phyloP scores from a whole-genome alignment of 2,113 vertebrate species.

The Sebastes fasciatus region DNA sequence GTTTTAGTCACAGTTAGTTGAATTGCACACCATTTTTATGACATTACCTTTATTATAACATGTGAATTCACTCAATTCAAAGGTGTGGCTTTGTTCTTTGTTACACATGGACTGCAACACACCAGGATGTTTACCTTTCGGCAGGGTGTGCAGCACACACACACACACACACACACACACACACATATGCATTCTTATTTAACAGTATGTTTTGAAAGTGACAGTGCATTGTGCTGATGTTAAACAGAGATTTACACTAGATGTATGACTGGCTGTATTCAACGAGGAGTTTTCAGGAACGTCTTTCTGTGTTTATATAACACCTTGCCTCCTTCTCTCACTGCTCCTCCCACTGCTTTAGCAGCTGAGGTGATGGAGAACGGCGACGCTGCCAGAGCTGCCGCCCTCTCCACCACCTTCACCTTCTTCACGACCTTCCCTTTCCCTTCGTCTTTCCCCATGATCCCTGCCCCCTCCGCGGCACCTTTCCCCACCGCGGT shows the following conservation, averaged over 20 bases:
- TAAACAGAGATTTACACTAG: background rate
- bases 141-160: background rate
- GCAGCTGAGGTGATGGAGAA: slow-evolving; percentile 80
- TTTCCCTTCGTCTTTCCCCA: slow-evolving; percentile 73
- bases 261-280: background rate
- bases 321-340: slow-evolving; percentile 84
- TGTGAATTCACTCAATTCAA: slow-evolving; percentile 1
- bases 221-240: background rate
- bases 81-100: slow-evolving; percentile 39
- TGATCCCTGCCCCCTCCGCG: slow-evolving; percentile 79
- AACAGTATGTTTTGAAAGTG: slow-evolving; percentile 8
- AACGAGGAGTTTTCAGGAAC: slow-evolving; percentile 40
- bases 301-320: slow-evolving; percentile 82
- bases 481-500: slow-evolving; percentile 81
- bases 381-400: slow-evolving; percentile 75
- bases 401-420: slow-evolving; percentile 78
- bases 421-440: slow-evolving; percentile 74
- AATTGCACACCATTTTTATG: slow-evolving; percentile 41
- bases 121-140: slow-evolving; percentile 37
- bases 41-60: slow-evolving; percentile 46
- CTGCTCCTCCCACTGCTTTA: slow-evolving; percentile 80
- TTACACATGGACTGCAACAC: background rate
- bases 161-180: background rate
- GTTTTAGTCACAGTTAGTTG: slow-evolving; percentile 6
- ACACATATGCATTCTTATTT: background rate